These are phyloP conservation scores for Eunapius fragilis DNA, from an alignment of 37 sponge, comb jelly and placozoan species.

Conservation along the genomic window DNA sequence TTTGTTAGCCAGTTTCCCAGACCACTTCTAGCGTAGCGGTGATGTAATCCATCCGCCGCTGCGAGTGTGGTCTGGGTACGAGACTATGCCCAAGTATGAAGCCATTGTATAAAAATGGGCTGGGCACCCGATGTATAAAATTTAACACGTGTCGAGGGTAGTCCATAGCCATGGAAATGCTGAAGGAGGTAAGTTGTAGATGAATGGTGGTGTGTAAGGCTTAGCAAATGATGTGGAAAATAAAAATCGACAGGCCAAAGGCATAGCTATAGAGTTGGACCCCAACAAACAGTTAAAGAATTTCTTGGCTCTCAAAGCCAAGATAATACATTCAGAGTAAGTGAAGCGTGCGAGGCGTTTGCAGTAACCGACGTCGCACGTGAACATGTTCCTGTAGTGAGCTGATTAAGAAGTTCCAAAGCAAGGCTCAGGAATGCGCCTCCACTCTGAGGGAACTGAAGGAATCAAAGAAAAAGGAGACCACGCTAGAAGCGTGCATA, in stretches of 20 bases:
- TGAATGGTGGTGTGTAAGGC: no score
- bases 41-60: no score
- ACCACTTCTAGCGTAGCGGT: no score
- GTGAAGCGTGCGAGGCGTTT: background rate
- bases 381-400: constrained; percentile 22
- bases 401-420: constrained; percentile 23
- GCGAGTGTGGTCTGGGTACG: no score
- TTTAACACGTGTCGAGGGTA: no score
- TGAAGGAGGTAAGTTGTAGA: no score
- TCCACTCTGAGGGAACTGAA: background rate
- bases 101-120: no score
- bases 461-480: background rate
- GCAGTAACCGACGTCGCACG: background rate
- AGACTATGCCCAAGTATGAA: no score
- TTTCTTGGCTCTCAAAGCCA: constrained; percentile 34
- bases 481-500: background rate
- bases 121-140: no score
- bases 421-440: constrained; percentile 8
- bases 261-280: background rate
- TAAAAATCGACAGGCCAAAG: background rate
- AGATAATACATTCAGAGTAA: constrained; percentile 42
- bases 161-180: no score
- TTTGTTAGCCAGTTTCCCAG: no score
- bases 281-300: constrained; percentile 20
- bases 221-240: background rate